Percentiles rank a stretch among this genome's conserved stretches.
Evolutionary conservation across 2,113 vertebrate species (phyloP).

Genomic region (Corapipo altera): DNA sequence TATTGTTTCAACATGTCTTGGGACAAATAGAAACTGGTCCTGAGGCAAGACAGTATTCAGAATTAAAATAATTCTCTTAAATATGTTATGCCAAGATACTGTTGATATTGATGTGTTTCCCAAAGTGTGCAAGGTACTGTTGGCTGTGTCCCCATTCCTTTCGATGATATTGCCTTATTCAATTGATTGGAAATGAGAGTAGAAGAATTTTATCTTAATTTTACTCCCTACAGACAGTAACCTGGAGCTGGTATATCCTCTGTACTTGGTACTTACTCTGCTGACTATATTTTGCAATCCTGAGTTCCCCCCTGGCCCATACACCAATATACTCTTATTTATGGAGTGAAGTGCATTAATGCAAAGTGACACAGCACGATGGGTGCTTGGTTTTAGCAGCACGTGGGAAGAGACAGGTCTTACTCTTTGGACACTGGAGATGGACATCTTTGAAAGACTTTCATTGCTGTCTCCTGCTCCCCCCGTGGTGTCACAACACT

Average conservation of each 20-base stretch:
- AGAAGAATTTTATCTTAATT: neutral
- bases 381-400: neutral
- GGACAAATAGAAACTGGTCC: conserved; percentile 56
- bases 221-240: neutral
- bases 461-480: neutral
- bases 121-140: neutral
- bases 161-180: neutral
- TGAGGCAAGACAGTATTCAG: conserved; percentile 39
- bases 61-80: conserved; percentile 60
- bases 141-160: neutral
- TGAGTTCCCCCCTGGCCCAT: neutral
- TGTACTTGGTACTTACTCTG: neutral
- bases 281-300: neutral
- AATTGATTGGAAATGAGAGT: neutral
- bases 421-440: neutral
- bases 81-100: conserved; percentile 34
- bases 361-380: neutral
- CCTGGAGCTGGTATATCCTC: neutral
- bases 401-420: neutral
- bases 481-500: neutral
- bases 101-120: neutral
- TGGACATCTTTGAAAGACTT: neutral
- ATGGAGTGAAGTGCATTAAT: neutral
- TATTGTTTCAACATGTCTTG: conserved; percentile 62
- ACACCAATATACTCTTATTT: neutral